phyloP scores from a whole-genome alignment of 2,888 invertebrate genomes.

The Drosophila algonquin region DNA sequence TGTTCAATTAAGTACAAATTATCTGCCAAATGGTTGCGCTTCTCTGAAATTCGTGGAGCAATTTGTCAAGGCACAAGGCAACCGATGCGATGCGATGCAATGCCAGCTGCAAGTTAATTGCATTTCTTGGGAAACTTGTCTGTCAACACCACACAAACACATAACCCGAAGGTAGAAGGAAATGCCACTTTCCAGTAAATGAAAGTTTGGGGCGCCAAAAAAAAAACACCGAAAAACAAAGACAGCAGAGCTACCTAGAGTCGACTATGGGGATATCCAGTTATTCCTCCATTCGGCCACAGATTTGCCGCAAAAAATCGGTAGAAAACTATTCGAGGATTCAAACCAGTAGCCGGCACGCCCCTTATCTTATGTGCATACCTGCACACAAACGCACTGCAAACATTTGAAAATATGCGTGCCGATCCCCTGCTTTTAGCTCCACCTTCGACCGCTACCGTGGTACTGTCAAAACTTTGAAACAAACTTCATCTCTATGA shows the following conservation, averaged over 20 bases:
- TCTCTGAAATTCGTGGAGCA: not conserved
- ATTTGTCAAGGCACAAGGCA: conserved; percentile 4
- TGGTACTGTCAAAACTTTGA: too few relatives aligned
- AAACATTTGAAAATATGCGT: too few relatives aligned
- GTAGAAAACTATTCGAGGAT: not conserved
- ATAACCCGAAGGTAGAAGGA: conserved; percentile 7
- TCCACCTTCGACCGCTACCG: not conserved
- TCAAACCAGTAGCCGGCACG: too few relatives aligned
- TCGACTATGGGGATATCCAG: not conserved
- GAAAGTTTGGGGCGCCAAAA: conserved; percentile 29
- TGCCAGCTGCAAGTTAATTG: conserved; percentile 57
- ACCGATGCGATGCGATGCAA: conserved; percentile 1
- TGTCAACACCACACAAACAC: conserved; percentile 5
- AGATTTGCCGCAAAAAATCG: not conserved
- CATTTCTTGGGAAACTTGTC: conserved; percentile 33
- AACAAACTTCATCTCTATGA: not conserved
- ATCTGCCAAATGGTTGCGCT: not conserved
- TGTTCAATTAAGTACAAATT: not conserved
- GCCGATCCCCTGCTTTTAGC: too few relatives aligned
- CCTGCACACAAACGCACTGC: too few relatives aligned
- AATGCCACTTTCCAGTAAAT: conserved; percentile 34
- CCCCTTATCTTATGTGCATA: too few relatives aligned
- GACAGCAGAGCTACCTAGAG: not conserved
- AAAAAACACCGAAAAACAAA: conserved; percentile 13
- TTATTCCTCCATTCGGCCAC: not conserved